Evolutionary conservation across 2,113 vertebrate species (phyloP).

Genomic region (Phaethon lepturus): DNA sequence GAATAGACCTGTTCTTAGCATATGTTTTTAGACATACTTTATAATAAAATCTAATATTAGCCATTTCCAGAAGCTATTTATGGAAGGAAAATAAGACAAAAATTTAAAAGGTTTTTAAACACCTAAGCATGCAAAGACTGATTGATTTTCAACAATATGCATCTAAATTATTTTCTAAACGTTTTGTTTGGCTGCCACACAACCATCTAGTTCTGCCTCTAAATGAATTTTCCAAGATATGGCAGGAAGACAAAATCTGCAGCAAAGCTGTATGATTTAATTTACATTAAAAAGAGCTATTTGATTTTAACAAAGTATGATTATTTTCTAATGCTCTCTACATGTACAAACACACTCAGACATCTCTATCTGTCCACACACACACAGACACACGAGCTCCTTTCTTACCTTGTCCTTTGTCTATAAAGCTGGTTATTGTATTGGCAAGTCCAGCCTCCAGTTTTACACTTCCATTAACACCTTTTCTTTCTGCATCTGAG

Average conservation of each 20-base stretch:
- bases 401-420: slow-evolving; percentile 95
- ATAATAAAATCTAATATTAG: background rate
- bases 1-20: background rate
- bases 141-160: background rate
- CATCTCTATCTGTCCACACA: background rate
- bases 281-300: background rate
- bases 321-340: background rate
- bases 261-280: background rate
- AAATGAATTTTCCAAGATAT: background rate
- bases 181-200: slow-evolving; percentile 25
- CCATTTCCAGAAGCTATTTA: background rate
- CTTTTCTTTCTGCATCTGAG: slow-evolving; percentile 85
- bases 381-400: background rate
- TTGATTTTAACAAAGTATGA: background rate
- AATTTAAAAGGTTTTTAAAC: background rate
- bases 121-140: background rate
- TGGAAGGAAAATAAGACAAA: background rate
- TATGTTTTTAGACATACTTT: background rate
- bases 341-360: background rate
- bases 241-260: slow-evolving; percentile 3
- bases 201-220: background rate
- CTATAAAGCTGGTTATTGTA: slow-evolving; percentile 98
- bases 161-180: background rate
- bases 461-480: slow-evolving; percentile 88
- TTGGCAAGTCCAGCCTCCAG: slow-evolving; percentile 91